Base-by-base conservation (phyloP, 2,888 invertebrate genomes). In the Tolmerus cingulatus region DNA sequence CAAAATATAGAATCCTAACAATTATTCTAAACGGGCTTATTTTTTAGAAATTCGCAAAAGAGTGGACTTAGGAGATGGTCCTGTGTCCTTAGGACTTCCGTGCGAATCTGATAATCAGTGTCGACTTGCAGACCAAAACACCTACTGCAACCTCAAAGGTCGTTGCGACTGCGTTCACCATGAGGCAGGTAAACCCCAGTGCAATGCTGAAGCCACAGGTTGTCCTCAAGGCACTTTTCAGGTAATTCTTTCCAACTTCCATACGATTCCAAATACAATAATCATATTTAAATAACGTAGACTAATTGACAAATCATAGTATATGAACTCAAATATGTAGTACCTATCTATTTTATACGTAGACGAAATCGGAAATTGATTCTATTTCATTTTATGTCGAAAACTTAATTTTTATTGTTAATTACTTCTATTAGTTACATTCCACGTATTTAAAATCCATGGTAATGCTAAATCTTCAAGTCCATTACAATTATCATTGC, bases 161-260 rank as follows among this genome's bases (percentile, higher is more conserved):
- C 91, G 94, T 87, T 98, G 98, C 91, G 97, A 97, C 91, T 98
- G 97, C 91, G 93, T 94, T 12, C 92, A 94, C 88, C 93, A 93
- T 16, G 95, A 95, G 89, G 93, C 94, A 34, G 95, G 95, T 46
- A 46, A 46, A 77, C 93, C 93, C 19, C 93, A 94, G 46, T 97
- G 97, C 92, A 95, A 95, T 23, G 96, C 97, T 0, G 93, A 94
- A 79, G 95, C 94, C 90, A 95, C 95, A 86, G 97, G 97, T 74
- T 98, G 98, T 91, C 94, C 96, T 89, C 95, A 95, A 19, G 97
- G 97, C 88, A 98, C 97, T 19, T 98, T 97, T 92, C 97, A 97
- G 90, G 92, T 92, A 88, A 90, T 19, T 81, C 55, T 16, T n/a
- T 55, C 8, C 2, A 81, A 55, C 2, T 16, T 46, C 8, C 82